These are phyloP conservation scores for Thermophis baileyi DNA, from an alignment of 2,113 vertebrate species.

Conservation along the genomic window DNA sequence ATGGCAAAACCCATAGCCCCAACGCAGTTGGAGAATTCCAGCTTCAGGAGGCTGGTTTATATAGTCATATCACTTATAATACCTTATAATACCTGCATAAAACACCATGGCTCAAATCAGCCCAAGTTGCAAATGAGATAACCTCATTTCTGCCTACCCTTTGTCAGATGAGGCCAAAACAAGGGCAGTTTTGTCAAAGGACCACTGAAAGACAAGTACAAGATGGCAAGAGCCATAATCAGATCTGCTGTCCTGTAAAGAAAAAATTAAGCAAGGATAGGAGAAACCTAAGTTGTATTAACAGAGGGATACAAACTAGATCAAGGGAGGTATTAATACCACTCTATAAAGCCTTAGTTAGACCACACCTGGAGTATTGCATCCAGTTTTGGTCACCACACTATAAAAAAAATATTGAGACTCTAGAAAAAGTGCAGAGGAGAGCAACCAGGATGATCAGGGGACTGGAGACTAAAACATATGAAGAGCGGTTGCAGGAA, in stretches of 20 bases:
- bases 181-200: background rate
- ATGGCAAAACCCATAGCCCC: background rate
- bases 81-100: background rate
- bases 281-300: too few species aligned
- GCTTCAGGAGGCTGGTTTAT: background rate
- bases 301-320: too few species aligned
- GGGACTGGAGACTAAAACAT: too few species aligned
- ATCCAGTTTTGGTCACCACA: too few species aligned
- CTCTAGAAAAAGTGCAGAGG: too few species aligned
- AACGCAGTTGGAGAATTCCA: background rate
- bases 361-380: too few species aligned
- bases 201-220: background rate
- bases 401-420: too few species aligned
- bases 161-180: background rate
- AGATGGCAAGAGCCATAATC: background rate
- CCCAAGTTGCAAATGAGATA: background rate
- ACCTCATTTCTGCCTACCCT: background rate
- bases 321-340: too few species aligned
- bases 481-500: too few species aligned
- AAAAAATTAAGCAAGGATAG: background rate
- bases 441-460: too few species aligned
- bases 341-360: too few species aligned
- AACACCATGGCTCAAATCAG: background rate
- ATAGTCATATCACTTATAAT: background rate
- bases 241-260: background rate